A percentile compares a stretch with the other conserved stretches of the same genome.
These are phyloP conservation scores for Machaerirhynchus nigripectus DNA, from an alignment of 2,113 vertebrate species.

Conservation along the genomic window DNA sequence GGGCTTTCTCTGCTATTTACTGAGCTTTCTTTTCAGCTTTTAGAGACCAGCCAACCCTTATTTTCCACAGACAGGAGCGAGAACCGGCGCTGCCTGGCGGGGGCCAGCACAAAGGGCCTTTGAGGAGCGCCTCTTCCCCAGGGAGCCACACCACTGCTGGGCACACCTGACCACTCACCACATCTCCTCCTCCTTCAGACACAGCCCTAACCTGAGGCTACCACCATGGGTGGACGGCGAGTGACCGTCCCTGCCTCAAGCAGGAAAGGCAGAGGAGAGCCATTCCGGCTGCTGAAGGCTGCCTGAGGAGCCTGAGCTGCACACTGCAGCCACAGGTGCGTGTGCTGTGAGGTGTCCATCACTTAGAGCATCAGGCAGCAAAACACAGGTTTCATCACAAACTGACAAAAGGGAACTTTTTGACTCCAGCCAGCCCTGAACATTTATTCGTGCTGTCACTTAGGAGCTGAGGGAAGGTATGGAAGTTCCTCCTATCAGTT, in stretches of 20 bases:
- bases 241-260: not conserved
- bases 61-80: not conserved
- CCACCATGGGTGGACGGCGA: fast-evolving
- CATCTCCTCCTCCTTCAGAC: not conserved
- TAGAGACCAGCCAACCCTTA: not conserved
- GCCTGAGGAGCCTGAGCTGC: fast-evolving
- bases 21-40: slow-evolving; percentile 43
- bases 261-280: not conserved
- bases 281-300: not conserved
- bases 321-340: not conserved
- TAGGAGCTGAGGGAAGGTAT: not conserved
- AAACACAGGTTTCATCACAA: not conserved
- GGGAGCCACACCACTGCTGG: not conserved
- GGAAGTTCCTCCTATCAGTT: not conserved
- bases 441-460: not conserved
- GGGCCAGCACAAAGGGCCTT: slow-evolving; percentile 65
- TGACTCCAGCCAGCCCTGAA: not conserved
- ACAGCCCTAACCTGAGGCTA: not conserved
- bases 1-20: slow-evolving; percentile 44
- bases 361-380: not conserved
- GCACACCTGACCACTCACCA: not conserved
- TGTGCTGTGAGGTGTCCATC: fast-evolving
- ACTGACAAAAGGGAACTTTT: not conserved
- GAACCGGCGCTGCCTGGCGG: slow-evolving; percentile 26
- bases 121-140: slow-evolving; percentile 42